A percentile compares a stretch with the other conserved stretches of the same genome.
phyloP scores from a whole-genome alignment of 2,797 vertebrate genomes.

The Choloepus didactylus region DNA sequence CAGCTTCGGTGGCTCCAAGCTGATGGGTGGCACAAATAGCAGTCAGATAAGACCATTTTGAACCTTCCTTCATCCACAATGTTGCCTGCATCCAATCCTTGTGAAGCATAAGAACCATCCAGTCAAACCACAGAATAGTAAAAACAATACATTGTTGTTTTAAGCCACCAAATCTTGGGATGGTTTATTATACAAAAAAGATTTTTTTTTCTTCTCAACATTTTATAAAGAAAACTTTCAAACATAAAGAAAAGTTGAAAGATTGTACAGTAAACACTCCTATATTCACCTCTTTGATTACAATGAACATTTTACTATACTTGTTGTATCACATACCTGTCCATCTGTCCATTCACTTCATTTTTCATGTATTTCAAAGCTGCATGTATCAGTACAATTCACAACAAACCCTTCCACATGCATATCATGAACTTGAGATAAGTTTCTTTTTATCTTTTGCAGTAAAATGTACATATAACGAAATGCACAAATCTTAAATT shows the following conservation, averaged over 20 bases:
- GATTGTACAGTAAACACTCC: background rate
- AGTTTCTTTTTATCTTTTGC: background rate
- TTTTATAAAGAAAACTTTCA: background rate
- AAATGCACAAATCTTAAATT: background rate
- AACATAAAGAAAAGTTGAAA: background rate
- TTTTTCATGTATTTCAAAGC: background rate
- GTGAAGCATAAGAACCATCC: background rate
- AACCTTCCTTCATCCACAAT: background rate
- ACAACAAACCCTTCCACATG: background rate
- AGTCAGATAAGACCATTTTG: background rate
- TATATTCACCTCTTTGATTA: background rate
- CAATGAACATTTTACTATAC: background rate
- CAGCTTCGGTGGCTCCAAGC: background rate
- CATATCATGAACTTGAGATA: background rate
- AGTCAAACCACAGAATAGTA: background rate
- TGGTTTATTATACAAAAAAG: background rate
- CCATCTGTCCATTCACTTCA: background rate
- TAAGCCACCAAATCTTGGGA: background rate
- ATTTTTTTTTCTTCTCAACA: background rate
- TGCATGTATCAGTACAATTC: background rate
- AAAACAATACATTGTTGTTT: background rate
- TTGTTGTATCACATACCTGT: background rate
- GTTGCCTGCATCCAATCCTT: background rate
- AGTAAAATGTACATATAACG: background rate
- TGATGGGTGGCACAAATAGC: background rate